A percentile compares a stretch with the other conserved stretches of the same genome.
Conservation (phyloP, 2,797 vertebrate genomes). For the Fringilla coelebs region DNA sequence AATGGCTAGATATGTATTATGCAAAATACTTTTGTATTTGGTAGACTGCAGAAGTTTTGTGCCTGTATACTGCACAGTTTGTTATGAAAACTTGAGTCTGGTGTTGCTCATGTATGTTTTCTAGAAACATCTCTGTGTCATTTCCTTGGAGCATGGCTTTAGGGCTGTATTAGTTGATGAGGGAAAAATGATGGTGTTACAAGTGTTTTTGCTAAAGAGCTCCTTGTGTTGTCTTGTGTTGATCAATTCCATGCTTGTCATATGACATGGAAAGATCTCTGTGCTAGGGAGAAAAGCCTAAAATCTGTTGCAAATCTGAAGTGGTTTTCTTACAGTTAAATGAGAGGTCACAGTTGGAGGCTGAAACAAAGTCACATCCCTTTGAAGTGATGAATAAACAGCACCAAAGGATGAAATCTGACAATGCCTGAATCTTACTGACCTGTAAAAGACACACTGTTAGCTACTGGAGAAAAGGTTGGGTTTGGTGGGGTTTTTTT, state of each 20-base stretch:
- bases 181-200: not conserved
- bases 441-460: not conserved
- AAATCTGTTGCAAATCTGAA: not conserved
- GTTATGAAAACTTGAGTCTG: not conserved
- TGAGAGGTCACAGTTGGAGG: not conserved
- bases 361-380: not conserved
- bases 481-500: not conserved
- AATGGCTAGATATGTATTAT: not conserved
- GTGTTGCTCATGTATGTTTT: not conserved
- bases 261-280: not conserved
- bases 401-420: not conserved
- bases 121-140: not conserved
- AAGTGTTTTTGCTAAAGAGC: not conserved
- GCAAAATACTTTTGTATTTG: not conserved
- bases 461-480: not conserved
- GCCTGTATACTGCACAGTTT: not conserved
- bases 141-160: not conserved
- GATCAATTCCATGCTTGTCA: not conserved
- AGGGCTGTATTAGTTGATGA: not conserved
- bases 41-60: not conserved
- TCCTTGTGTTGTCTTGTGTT: not conserved
- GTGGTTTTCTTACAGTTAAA: not conserved
- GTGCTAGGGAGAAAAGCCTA: not conserved
- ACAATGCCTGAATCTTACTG: not conserved
- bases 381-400: constrained; percentile 41